Conservation (phyloP, 2,797 vertebrate species). For the Anisognathus igniventris region DNA sequence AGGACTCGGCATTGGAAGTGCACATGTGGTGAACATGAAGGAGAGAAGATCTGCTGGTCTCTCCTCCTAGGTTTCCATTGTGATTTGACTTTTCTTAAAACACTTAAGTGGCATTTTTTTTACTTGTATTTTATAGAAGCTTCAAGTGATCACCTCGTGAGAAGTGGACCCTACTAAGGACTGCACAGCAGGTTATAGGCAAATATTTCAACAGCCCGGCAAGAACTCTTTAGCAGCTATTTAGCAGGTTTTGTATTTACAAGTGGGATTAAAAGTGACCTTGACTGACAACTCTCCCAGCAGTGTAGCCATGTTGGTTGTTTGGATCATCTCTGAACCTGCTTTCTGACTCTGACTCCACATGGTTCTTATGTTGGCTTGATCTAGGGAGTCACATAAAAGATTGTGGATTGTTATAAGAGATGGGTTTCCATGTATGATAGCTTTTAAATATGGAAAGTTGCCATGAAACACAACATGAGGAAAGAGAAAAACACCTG, state of each 20-base stretch:
- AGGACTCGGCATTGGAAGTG: not conserved
- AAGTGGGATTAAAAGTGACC: not conserved
- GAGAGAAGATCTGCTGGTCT: not conserved
- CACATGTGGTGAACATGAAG: not conserved
- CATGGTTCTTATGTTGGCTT: not conserved
- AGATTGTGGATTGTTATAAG: not conserved
- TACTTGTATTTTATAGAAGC: not conserved
- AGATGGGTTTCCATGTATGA: not conserved
- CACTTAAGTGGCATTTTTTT: not conserved
- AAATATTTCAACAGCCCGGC: not conserved
- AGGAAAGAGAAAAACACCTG: conserved; percentile 60
- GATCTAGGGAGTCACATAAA: not conserved
- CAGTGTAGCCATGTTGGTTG: not conserved
- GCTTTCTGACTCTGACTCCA: not conserved
- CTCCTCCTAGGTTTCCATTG: not conserved
- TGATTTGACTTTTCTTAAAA: not conserved
- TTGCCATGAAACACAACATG: not conserved
- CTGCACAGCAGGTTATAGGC: not conserved
- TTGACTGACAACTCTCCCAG: not conserved
- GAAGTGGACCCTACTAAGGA: not conserved
- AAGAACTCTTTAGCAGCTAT: not conserved
- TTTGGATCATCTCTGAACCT: not conserved
- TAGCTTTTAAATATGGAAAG: not conserved
- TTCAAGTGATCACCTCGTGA: not conserved
- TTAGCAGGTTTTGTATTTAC: not conserved